A percentile compares a stretch with the other conserved stretches of the same genome.
Evolutionary conservation across 2,888 invertebrate genomes (phyloP).

Genomic region (Piscicola geometra): DNA sequence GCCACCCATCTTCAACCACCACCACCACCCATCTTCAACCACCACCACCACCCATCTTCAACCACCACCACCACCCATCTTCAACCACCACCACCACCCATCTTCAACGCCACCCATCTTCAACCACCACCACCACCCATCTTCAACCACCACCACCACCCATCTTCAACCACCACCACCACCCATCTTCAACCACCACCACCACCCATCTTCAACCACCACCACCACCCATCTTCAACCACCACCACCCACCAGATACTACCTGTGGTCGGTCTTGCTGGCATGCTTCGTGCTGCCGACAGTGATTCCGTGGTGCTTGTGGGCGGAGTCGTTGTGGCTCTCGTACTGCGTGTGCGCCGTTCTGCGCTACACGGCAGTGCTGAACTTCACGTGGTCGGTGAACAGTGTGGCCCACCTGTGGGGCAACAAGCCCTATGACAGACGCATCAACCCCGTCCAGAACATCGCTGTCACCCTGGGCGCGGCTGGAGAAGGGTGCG

Average conservation of each 20-base stretch:
- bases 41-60: no score
- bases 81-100: no score
- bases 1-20: no score
- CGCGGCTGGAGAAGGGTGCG: conserved; percentile 58
- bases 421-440: conserved; percentile 87
- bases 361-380: conserved; percentile 73
- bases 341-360: conserved; percentile 77
- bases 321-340: conserved; percentile 73
- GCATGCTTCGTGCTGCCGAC: conserved; percentile 78
- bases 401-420: conserved; percentile 90
- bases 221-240: no score
- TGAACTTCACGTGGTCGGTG: conserved; percentile 89
- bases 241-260: conserved; percentile 61
- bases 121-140: no score
- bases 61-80: no score
- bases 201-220: no score
- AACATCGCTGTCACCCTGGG: conserved; percentile 68
- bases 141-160: no score
- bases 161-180: no score
- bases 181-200: no score
- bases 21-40: no score
- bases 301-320: conserved; percentile 72
- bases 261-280: conserved; percentile 70
- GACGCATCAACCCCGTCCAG: conserved; percentile 70
- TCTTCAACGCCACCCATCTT: no score